A percentile compares a stretch with the other conserved stretches of the same genome.
Evolutionary conservation across 2,797 vertebrate genomes (phyloP).

Genomic region (Oceanodroma leucorhoa): DNA sequence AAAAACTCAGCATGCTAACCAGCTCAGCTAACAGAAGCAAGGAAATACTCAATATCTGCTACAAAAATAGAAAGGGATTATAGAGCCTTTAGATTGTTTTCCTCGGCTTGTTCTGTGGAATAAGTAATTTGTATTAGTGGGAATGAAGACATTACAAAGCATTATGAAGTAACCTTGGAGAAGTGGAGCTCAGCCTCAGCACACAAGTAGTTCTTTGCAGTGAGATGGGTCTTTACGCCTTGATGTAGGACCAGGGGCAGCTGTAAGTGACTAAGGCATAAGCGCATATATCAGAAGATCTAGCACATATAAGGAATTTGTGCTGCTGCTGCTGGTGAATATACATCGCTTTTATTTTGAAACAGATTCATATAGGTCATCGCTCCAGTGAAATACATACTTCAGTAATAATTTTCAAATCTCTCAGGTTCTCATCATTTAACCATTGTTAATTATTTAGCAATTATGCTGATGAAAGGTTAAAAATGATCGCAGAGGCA

Average conservation of each 20-base stretch:
- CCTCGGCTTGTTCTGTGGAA: not conserved
- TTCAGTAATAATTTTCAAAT: slow-evolving; percentile 63
- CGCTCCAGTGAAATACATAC: slow-evolving; percentile 21
- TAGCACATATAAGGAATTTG: not conserved
- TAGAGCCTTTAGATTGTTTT: not conserved
- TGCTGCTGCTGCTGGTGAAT: not conserved
- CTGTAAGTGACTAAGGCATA: not conserved
- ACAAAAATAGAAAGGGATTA: slow-evolving; percentile 18
- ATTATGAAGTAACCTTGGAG: not conserved
- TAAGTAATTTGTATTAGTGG: not conserved
- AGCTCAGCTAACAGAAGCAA: not conserved
- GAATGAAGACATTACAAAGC: not conserved
- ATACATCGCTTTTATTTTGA: slow-evolving; percentile 30
- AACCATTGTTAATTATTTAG: slow-evolving; percentile 73
- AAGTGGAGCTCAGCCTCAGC: not conserved
- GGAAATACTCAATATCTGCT: not conserved
- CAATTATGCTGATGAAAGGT: slow-evolving; percentile 72
- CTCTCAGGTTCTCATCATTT: slow-evolving; percentile 60
- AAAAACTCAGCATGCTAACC: not conserved
- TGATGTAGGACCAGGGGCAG: not conserved
- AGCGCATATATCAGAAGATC: not conserved
- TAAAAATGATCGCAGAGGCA: slow-evolving; percentile 62
- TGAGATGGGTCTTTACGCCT: not conserved
- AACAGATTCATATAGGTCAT: slow-evolving; percentile 41
- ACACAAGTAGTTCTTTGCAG: not conserved